Conservation (phyloP, 2,797 vertebrate species). For the Xiphorhynchus erythropygius region DNA sequence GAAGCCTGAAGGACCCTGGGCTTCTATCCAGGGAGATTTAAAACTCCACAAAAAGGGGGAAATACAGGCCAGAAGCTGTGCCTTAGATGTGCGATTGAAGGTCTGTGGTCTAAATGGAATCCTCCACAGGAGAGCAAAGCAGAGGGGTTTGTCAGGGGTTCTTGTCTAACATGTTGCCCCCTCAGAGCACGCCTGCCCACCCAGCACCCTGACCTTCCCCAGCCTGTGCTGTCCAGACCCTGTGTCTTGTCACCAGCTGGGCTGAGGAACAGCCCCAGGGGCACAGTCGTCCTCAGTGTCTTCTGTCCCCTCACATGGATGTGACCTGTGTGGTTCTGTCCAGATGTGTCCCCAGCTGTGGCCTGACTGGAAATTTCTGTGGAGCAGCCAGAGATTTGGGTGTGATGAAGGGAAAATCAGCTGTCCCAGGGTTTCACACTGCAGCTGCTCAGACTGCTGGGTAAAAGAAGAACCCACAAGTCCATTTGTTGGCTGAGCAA, state of each 20-base stretch:
- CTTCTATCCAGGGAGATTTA: not conserved
- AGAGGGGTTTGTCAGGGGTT: not conserved
- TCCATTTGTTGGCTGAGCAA: not conserved
- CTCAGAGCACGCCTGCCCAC: not conserved
- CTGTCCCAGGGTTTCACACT: not conserved
- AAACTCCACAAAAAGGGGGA: not conserved
- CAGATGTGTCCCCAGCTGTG: not conserved
- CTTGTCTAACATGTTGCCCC: not conserved
- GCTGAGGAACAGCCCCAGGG: not conserved
- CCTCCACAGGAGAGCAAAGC: not conserved
- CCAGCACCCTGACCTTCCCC: not conserved
- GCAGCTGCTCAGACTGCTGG: not conserved
- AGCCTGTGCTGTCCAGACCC: not conserved
- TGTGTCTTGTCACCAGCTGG: not conserved
- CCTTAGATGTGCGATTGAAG: not conserved
- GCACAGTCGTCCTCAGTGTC: rapidly evolving
- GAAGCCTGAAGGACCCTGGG: not conserved
- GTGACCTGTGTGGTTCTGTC: not conserved
- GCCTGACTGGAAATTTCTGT: not conserved
- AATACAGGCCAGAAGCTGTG: not conserved
- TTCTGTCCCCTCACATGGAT: not conserved
- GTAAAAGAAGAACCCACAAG: not conserved
- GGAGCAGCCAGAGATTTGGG: not conserved
- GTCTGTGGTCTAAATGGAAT: not conserved
- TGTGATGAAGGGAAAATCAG: not conserved